These are phyloP conservation scores for Amblyjoppa proteus DNA, from an alignment of 2,888 invertebrate genomes.

Conservation along the genomic window DNA sequence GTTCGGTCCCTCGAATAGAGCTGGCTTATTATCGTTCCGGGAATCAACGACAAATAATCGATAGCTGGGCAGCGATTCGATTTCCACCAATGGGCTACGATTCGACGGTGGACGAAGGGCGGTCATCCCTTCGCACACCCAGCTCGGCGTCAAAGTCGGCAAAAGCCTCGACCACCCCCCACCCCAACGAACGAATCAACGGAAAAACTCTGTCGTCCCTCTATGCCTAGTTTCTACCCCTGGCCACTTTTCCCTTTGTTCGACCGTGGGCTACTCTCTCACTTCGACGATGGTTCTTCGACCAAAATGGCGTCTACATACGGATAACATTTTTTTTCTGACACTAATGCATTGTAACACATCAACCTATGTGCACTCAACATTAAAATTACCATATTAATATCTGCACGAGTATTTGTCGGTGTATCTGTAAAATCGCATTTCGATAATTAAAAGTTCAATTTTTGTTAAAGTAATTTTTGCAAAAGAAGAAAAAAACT, in stretches of 20 bases:
- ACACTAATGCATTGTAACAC: neutral
- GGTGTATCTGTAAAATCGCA: too few relatives aligned
- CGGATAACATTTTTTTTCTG: neutral
- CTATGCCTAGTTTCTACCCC: conserved; percentile 38
- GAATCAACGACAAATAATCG: conserved; percentile 78
- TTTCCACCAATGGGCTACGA: conserved; percentile 76
- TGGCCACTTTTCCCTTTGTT: conserved; percentile 59
- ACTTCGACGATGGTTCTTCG: conserved; percentile 31
- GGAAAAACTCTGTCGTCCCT: conserved; percentile 63
- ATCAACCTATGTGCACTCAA: too few relatives aligned
- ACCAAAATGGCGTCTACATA: conserved; percentile 52
- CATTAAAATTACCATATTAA: too few relatives aligned
- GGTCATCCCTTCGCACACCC: conserved; percentile 75
- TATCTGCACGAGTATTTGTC: too few relatives aligned
- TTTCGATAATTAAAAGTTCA: too few relatives aligned
- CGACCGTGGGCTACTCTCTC: conserved; percentile 54
- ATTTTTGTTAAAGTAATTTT: too few relatives aligned
- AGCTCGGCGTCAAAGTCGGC: conserved; percentile 20
- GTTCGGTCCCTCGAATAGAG: conserved; percentile 34
- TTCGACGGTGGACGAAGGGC: conserved; percentile 71
- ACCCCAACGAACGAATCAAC: conserved; percentile 61
- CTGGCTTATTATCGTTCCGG: conserved; percentile 68
- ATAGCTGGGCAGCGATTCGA: conserved; percentile 70
- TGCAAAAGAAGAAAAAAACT: too few relatives aligned
- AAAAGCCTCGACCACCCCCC: conserved; percentile 50